phyloP scores from a whole-genome alignment of 2,113 vertebrate species.

The Pogona vitticeps region DNA sequence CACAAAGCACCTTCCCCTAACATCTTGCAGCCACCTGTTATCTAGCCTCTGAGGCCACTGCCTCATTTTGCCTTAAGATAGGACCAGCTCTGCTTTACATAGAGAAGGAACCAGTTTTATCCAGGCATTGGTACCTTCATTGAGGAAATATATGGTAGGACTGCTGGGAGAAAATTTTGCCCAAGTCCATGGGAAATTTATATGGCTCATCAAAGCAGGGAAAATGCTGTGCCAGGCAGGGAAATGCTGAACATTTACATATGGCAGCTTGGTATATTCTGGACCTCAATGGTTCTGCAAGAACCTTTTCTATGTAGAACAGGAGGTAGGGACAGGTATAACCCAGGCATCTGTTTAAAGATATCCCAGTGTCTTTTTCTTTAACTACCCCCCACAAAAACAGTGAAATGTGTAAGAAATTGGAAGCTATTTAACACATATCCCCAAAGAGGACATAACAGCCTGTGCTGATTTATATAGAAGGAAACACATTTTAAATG shows the following conservation, averaged over 20 bases:
- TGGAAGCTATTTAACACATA: background rate
- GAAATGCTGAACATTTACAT: background rate
- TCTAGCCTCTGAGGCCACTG: too few relatives aligned
- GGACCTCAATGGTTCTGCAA: background rate
- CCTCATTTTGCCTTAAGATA: too few relatives aligned
- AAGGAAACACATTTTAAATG: background rate
- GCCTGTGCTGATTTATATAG: background rate
- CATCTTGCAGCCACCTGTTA: too few relatives aligned
- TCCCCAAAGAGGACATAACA: background rate
- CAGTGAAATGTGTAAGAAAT: background rate
- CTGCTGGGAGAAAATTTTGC: background rate
- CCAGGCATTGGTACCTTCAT: background rate
- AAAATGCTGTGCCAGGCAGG: background rate
- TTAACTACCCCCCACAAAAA: background rate
- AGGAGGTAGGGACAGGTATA: background rate
- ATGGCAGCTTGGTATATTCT: background rate
- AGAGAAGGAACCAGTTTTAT: background rate
- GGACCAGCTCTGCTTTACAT: too few relatives aligned
- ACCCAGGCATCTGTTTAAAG: background rate
- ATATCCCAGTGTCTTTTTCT: background rate
- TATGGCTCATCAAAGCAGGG: background rate
- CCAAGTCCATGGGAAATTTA: background rate
- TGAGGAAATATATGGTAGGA: background rate
- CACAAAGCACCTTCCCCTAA: too few relatives aligned
- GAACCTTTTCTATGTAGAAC: background rate